phyloP scores from a whole-genome alignment of 2,113 vertebrate genomes.

The Tetraodon nigroviridis region DNA sequence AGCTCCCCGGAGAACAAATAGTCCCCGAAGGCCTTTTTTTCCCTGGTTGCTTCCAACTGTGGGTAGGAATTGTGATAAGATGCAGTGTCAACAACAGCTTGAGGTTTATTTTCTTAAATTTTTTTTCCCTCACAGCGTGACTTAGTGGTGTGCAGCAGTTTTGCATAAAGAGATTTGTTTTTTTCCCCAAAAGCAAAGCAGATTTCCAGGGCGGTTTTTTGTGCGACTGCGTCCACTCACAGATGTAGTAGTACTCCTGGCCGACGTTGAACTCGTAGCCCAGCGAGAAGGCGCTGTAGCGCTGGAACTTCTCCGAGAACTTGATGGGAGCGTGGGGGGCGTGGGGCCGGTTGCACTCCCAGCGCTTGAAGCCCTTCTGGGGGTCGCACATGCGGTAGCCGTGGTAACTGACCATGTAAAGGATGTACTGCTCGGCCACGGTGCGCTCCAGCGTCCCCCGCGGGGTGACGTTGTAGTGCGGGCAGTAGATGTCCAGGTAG shows the following conservation, averaged over 20 bases:
- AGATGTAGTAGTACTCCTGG: conserved; percentile 97
- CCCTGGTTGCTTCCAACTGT: too few relatives aligned
- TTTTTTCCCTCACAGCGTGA: too few relatives aligned
- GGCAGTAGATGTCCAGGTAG: conserved; percentile 98
- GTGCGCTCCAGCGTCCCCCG: conserved; percentile 74
- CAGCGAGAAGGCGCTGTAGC: conserved; percentile 96
- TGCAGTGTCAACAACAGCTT: too few relatives aligned
- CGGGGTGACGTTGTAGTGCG: conserved; percentile 84
- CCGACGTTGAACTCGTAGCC: conserved; percentile 95
- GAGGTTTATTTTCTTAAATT: too few relatives aligned
- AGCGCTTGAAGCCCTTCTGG: conserved; percentile 90
- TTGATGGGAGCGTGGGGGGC: conserved; percentile 94
- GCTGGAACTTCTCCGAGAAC: conserved; percentile 98
- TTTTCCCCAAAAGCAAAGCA: neutral
- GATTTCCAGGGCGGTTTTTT: too few relatives aligned
- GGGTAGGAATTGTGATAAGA: too few relatives aligned
- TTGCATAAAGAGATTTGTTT: too few relatives aligned
- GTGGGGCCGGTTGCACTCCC: conserved; percentile 94
- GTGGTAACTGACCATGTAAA: conserved; percentile 91
- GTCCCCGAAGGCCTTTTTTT: too few relatives aligned
- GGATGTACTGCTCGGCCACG: conserved; percentile 87
- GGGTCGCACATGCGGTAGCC: conserved; percentile 91
- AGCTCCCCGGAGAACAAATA: too few relatives aligned
- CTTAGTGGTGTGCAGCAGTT: too few relatives aligned
- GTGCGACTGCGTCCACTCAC: conserved; percentile 53